A percentile compares a stretch with the other conserved stretches of the same genome.
Conservation (phyloP, 1,140 invertebrate genomes). For the Neodiprion lecontei region DNA sequence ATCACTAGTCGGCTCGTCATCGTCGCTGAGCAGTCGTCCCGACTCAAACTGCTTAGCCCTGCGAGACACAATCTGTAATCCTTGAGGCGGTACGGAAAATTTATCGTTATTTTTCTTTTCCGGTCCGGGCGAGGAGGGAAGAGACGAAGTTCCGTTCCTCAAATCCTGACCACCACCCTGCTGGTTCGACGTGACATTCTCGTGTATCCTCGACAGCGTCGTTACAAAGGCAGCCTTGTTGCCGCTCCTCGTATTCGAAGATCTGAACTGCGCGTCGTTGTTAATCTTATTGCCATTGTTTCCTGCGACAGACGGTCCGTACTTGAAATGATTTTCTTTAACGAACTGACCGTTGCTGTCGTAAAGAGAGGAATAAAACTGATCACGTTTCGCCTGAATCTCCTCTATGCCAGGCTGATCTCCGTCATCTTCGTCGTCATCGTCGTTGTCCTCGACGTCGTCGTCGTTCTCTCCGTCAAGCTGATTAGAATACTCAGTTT, state of each 20-base stretch:
- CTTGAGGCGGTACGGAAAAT: conserved; percentile 62
- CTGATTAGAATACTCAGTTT: conserved; percentile 29
- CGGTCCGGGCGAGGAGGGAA: conserved; percentile 52
- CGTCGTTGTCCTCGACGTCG: conserved; percentile 24
- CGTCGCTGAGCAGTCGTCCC: conserved; percentile 63
- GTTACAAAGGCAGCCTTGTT: conserved; percentile 66
- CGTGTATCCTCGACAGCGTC: conserved; percentile 70
- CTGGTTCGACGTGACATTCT: conserved; percentile 59
- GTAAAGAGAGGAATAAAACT: conserved; percentile 38
- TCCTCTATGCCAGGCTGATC: conserved; percentile 26
- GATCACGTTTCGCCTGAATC: conserved; percentile 28
- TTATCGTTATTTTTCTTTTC: conserved; percentile 57
- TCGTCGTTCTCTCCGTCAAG: conserved; percentile 33
- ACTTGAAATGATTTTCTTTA: conserved; percentile 39
- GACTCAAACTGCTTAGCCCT: conserved; percentile 78
- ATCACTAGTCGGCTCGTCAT: conserved; percentile 64
- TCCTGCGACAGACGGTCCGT: conserved; percentile 20
- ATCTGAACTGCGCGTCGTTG: conserved; percentile 24
- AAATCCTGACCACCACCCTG: conserved; percentile 35
- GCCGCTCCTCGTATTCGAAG: conserved; percentile 22
- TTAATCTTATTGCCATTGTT: conserved; percentile 16
- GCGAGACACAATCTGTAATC: conserved; percentile 72
- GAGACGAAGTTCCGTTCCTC: conserved; percentile 49
- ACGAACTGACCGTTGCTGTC: conserved; percentile 30
- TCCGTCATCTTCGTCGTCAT: conserved; percentile 27